phyloP scores from a whole-genome alignment of 2,888 invertebrate genomes.

The Lasius platythorax region DNA sequence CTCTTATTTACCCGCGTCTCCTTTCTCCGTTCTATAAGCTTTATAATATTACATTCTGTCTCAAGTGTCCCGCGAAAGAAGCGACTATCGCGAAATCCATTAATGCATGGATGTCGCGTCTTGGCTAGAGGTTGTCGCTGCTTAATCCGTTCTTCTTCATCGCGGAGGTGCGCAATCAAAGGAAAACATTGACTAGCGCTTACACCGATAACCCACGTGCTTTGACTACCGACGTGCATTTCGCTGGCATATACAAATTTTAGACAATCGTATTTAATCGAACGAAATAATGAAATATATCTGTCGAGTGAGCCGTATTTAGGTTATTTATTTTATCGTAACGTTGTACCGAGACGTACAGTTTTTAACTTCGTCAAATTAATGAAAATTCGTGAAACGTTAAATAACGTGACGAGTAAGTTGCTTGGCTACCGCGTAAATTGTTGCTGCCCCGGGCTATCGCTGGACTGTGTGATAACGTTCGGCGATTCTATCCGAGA shows the following conservation, averaged over 20 bases:
- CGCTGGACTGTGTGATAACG: conserved; percentile 2
- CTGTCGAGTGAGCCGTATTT: background rate
- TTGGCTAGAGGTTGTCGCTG: background rate
- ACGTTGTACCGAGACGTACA: background rate
- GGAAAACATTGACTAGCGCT: background rate
- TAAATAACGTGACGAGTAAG: conserved; percentile 1
- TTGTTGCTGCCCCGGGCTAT: conserved; percentile 19
- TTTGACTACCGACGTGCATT: background rate
- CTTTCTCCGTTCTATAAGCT: conserved; percentile 26
- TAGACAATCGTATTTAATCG: background rate
- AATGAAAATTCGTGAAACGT: background rate
- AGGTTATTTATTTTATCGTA: background rate
- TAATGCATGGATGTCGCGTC: background rate
- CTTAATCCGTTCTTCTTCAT: conserved; percentile 14
- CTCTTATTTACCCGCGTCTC: conserved; percentile 27
- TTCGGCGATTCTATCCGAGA: conserved; percentile 11
- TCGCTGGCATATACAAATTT: background rate
- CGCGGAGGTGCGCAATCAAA: background rate
- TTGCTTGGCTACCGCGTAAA: conserved; percentile 9
- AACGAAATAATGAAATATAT: background rate
- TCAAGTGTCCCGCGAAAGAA: background rate
- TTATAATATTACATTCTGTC: conserved; percentile 46
- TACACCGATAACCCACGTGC: background rate
- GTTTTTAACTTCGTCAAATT: background rate
- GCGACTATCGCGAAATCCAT: conserved; percentile 25